Evolutionary conservation across 1,140 invertebrate species (phyloP).

Genomic region (Monochamus saltuarius): DNA sequence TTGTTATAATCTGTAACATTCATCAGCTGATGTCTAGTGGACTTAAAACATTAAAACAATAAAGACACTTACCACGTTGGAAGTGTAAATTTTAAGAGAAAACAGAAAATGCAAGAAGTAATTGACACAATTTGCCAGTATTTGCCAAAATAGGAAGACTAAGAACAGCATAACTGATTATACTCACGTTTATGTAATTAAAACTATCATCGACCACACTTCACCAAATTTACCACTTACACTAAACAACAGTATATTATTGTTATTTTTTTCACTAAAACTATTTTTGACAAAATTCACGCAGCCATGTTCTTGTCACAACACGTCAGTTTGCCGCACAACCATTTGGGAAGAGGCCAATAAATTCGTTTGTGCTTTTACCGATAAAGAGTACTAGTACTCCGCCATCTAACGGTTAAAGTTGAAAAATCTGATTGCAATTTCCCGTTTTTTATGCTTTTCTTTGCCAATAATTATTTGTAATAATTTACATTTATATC

Average conservation of each 20-base stretch:
- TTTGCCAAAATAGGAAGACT: slow-evolving; percentile 13
- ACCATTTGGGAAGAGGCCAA: too few relatives aligned
- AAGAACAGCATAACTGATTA: slow-evolving; percentile 1
- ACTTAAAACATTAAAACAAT: background rate
- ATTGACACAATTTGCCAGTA: background rate
- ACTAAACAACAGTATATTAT: slow-evolving; percentile 4
- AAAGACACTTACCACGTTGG: background rate
- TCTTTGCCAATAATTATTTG: too few relatives aligned
- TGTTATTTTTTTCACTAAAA: slow-evolving; percentile 14
- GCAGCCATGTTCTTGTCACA: slow-evolving; percentile 25
- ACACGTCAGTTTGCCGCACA: too few relatives aligned
- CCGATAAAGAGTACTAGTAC: too few relatives aligned
- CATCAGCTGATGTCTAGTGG: background rate
- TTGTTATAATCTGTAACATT: background rate
- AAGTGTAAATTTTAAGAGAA: slow-evolving; percentile 4
- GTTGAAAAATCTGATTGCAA: too few relatives aligned
- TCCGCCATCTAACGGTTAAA: too few relatives aligned
- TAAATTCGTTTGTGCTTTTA: too few relatives aligned
- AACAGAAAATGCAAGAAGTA: slow-evolving; percentile 12
- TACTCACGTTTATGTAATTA: slow-evolving; percentile 27
- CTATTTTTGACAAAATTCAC: slow-evolving; percentile 22
- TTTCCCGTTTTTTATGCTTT: too few relatives aligned
- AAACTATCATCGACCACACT: slow-evolving; percentile 19
- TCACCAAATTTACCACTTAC: slow-evolving; percentile 20
- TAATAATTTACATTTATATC: too few relatives aligned